Base-by-base conservation (phyloP, 2,888 invertebrate species). In the Caenorhabditis sp. region DNA sequence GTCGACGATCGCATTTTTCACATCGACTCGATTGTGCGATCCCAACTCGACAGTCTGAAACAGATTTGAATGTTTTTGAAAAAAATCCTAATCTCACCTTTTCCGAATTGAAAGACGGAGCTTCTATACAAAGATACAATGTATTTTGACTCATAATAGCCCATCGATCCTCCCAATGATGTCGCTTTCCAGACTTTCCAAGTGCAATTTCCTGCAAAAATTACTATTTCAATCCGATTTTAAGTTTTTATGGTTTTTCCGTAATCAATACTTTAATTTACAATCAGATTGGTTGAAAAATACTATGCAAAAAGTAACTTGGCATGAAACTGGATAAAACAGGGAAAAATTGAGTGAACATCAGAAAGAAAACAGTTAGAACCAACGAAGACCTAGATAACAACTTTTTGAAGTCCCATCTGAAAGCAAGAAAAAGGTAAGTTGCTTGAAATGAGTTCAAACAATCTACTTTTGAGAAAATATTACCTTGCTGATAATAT, bases 141-240 rank as follows among this genome's bases (percentile, higher is more conserved):
- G 62, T 76, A 10, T 74, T 49, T 12, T 71, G 52, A 26, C 63
- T 58, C 31, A 82, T 60, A 0, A 80, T 64, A 17, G 77, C 80
- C 78, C 78, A 82, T 31, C 76, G 70, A 57, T 77, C 76, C 25
- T 71, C 77, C 82, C 82, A 82, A 57, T 81, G 77, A 62, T 68
- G 62, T 0, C 81, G 75, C 63, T 75, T 74, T 58, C 76, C 76
- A 20, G 71, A 69, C 50, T 76, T 76, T 31, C 78, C 78, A 0
- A 78, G 59, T 8, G 76, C 72, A 36, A 72, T 67, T 61, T 78
- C 76, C 67, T 70, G 43, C 27, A 59, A 59, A 7, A 43, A 36
- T 36, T 5, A 7, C 12, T 4, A 56, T 26, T 27, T 20, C 56
- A 23, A 10, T 7, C 36, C 36, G n/a, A 4, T 31, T 31, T 31